phyloP scores from a whole-genome alignment of 2,888 invertebrate genomes.

The Amorpha juglandis region DNA sequence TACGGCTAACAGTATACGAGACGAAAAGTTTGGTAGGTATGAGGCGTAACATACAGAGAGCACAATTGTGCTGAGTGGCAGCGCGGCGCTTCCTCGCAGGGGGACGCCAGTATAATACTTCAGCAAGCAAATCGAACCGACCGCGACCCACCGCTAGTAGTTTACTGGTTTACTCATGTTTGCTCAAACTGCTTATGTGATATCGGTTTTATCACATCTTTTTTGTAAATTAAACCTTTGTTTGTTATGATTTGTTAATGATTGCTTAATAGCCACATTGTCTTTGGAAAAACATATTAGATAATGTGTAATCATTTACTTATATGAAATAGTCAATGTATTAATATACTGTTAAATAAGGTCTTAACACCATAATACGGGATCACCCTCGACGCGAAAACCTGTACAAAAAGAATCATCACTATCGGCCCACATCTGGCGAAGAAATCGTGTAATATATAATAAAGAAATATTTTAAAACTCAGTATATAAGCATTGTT shows the following conservation, averaged over 20 bases:
- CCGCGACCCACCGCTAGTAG: conserved; percentile 56
- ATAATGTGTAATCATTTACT: no score
- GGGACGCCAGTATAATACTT: conserved; percentile 74
- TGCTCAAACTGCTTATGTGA: conserved; percentile 53
- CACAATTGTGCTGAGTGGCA: conserved; percentile 41
- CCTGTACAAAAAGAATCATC: no score
- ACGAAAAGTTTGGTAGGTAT: conserved; percentile 66
- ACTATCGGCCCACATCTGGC: no score
- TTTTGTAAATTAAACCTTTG: conserved; percentile 37
- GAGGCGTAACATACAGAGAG: conserved; percentile 44
- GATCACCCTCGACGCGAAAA: no score
- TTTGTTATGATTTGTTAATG: no score
- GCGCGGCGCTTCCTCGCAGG: conserved; percentile 40
- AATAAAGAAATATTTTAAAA: no score
- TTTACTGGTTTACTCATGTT: conserved; percentile 65
- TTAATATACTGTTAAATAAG: no score
- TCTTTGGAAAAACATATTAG: no score
- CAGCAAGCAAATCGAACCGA: conserved; percentile 75
- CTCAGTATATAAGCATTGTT: not conserved
- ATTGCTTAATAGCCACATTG: no score
- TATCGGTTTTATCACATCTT: conserved; percentile 58
- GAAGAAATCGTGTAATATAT: no score
- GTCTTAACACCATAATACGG: no score
- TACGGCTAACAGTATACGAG: conserved; percentile 56
- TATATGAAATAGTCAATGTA: no score